phyloP scores from a whole-genome alignment of 2,113 vertebrate genomes.

The Chloebia gouldiae region DNA sequence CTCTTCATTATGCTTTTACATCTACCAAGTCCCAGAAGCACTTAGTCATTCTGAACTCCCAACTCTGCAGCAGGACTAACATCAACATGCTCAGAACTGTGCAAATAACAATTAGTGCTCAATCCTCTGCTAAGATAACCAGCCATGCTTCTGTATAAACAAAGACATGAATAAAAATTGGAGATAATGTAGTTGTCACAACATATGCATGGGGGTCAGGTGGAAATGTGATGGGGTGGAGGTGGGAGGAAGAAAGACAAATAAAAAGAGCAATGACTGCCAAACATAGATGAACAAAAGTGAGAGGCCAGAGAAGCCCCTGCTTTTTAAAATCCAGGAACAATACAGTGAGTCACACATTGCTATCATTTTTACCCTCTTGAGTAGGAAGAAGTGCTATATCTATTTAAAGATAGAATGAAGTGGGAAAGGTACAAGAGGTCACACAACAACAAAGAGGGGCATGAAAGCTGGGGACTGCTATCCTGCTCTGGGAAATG shows the following conservation, averaged over 20 bases:
- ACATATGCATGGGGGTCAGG: neutral
- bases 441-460: constrained; percentile 27
- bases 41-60: neutral
- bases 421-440: constrained; percentile 55
- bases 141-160: constrained; percentile 18
- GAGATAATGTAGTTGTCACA: neutral
- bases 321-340: neutral
- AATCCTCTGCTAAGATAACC: neutral
- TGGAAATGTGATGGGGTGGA: neutral
- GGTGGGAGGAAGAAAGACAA: neutral
- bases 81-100: neutral
- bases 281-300: neutral
- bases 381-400: constrained; percentile 35
- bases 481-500: constrained; percentile 2
- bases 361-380: constrained; percentile 37
- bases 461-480: neutral
- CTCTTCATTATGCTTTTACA: neutral
- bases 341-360: constrained; percentile 30
- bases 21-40: neutral
- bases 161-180: neutral
- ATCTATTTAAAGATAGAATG: constrained; percentile 57
- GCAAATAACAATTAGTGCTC: constrained; percentile 1
- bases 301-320: neutral
- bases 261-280: neutral
- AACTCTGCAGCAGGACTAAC: neutral